Percentiles rank a stretch among this genome's conserved stretches.
Evolutionary conservation across 2,113 vertebrate species (phyloP).

Genomic region (Antechinus flavipes): DNA sequence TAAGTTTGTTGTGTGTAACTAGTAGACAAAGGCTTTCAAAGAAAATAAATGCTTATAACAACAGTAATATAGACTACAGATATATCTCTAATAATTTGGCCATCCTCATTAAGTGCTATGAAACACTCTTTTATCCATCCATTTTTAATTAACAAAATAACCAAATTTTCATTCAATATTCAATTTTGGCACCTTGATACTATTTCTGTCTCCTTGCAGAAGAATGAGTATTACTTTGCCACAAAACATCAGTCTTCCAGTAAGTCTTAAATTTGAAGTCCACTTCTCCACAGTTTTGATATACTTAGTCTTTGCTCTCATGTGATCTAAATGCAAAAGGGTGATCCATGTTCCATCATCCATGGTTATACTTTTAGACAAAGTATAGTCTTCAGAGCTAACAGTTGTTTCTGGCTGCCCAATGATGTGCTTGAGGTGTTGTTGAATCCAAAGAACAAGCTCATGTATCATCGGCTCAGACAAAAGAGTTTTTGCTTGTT

Average conservation of each 20-base stretch:
- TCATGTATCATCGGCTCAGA: conserved; percentile 89
- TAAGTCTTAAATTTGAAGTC: conserved; percentile 86
- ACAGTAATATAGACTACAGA: neutral
- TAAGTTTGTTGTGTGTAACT: conserved; percentile 2
- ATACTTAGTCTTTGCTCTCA: conserved; percentile 91
- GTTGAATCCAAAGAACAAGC: conserved; percentile 89
- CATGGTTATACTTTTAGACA: conserved; percentile 44
- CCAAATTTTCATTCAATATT: conserved; percentile 67
- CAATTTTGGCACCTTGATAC: conserved; percentile 87
- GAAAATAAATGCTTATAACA: conserved; percentile 19
- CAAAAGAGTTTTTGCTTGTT: conserved; percentile 83
- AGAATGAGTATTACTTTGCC: conserved; percentile 91
- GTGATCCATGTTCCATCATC: conserved; percentile 82
- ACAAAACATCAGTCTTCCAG: conserved; percentile 91
- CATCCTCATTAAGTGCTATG: conserved; percentile 57
- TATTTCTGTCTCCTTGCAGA: conserved; percentile 88
- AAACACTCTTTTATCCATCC: conserved; percentile 68
- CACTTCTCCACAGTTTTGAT: conserved; percentile 89
- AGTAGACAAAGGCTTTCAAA: conserved; percentile 35
- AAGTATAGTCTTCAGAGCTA: conserved; percentile 59
- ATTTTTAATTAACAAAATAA: conserved; percentile 73
- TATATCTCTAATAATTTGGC: conserved; percentile 59
- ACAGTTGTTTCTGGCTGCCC: conserved; percentile 58
- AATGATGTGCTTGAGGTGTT: conserved; percentile 83
- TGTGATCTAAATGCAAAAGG: conserved; percentile 91